Conservation (phyloP, 2,888 invertebrate genomes). For the Hecatera dysodea region DNA sequence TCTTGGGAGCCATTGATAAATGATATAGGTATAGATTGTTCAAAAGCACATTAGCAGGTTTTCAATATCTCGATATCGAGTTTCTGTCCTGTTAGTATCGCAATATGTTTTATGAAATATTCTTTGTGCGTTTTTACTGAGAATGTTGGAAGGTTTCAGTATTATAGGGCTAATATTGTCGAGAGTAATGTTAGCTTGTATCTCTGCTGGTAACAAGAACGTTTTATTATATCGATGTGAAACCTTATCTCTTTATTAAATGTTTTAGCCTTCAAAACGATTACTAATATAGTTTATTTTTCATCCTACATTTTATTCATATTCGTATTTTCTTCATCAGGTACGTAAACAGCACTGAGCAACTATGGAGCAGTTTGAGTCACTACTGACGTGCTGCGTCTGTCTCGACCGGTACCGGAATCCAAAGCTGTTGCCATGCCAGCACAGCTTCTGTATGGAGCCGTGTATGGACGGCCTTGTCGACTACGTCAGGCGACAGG, state of each 20-base stretch:
- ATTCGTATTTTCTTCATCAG: conserved; percentile 72
- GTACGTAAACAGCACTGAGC: conserved; percentile 78
- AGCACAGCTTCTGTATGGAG: conserved; percentile 99
- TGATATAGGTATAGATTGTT: conserved; percentile 60
- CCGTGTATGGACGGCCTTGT: conserved; percentile 99
- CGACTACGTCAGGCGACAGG: conserved; percentile 98
- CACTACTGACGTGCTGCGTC: conserved; percentile 99
- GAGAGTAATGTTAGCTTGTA: conserved; percentile 10
- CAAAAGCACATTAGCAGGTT: conserved; percentile 61
- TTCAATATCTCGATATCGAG: conserved; percentile 57
- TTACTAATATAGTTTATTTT: not conserved
- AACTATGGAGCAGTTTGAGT: conserved; percentile 98
- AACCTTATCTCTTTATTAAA: not conserved
- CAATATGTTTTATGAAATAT: conserved; percentile 43
- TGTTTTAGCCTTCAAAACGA: not conserved
- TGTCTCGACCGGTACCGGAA: conserved; percentile 99
- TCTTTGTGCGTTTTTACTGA: conserved; percentile 32
- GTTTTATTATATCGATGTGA: not conserved
- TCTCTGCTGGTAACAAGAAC: conserved; percentile 6
- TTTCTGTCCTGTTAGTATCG: conserved; percentile 51
- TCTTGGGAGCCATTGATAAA: conserved; percentile 50
- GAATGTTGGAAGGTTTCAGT: conserved; percentile 26
- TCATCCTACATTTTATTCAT: not conserved
- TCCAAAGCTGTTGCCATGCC: conserved; percentile 99
- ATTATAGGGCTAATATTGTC: conserved; percentile 30